Evolutionary conservation across 2,113 vertebrate species (phyloP), one percentile per base, ranked within the genome.

Genomic region (Nothobranchius kuhntae): DNA sequence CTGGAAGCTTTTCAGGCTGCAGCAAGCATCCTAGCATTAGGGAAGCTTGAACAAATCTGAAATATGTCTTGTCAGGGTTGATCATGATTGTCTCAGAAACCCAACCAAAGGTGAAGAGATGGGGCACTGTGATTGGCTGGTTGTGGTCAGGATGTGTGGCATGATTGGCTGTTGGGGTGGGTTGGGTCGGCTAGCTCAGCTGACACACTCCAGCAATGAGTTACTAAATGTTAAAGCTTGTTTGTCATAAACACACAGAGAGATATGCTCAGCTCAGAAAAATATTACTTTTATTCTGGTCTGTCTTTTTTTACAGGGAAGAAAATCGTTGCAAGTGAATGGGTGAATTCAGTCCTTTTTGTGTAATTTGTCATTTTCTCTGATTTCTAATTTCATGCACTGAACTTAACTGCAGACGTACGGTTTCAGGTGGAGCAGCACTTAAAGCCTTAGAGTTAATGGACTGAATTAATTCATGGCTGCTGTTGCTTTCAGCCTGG

Each of bases 211-310:
- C 36, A 58, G 17, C 15, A 13, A 44, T 21, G 4, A 44, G 44
- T 42, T 54, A 30, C 57, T 45, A 14, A 46, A 57, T 44, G 44
- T 47, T 13, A 13, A 46, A n/a, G 11, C n/a, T 61, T 5, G 57
- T 13, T 11, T 46, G 21, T 60, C 44, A 61, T 14, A 60, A 47
- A 59, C 38, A 40, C 38, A 40, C 38, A 40, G 4, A 40, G 38
- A 55, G 59, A 48, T 64, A 6, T 7, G 45, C 74, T 64, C 47
- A 62, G 48, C 50, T 61, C 48, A 53, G 62, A 68, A 52, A 53
- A 38, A 21, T 54, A 55, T 61, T 36, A 10, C 14, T 62, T 71
- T 30, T 30, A 30, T 30, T 30, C 30, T 30, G 53, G 45, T 58
- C 51, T 53, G 53, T 38, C 54, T 77, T 58, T 53, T 47, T 63